These are phyloP conservation scores for Uria aalge DNA, from an alignment of 2,113 vertebrate species.

Conservation along the genomic window DNA sequence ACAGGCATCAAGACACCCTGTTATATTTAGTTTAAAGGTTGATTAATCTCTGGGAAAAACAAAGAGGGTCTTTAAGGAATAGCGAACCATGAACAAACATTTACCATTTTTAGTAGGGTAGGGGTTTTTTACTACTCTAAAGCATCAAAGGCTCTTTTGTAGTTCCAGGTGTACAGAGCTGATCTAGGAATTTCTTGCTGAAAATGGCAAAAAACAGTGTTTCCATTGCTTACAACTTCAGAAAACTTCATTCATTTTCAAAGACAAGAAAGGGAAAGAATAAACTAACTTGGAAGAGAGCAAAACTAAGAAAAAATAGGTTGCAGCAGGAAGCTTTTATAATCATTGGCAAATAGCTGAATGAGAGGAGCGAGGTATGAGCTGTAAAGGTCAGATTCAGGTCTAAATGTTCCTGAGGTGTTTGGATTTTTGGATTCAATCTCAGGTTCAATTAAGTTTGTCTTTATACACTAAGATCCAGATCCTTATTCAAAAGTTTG, in stretches of 20 bases:
- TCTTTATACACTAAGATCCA: neutral
- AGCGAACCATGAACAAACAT: neutral
- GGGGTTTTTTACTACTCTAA: neutral
- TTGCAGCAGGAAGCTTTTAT: neutral
- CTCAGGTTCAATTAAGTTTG: neutral
- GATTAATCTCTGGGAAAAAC: neutral
- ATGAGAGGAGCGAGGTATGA: neutral
- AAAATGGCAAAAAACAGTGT: neutral
- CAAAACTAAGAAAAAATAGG: neutral
- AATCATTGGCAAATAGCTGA: neutral
- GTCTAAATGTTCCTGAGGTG: neutral
- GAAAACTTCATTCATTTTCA: neutral
- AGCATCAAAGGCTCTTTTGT: neutral
- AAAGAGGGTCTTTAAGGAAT: neutral
- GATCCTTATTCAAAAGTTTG: neutral
- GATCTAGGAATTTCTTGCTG: neutral
- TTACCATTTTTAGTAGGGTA: neutral
- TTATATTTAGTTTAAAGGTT: neutral
- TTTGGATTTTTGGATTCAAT: neutral
- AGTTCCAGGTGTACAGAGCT: neutral
- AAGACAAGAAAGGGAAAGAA: neutral
- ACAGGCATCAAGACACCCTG: neutral
- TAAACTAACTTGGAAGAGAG: neutral
- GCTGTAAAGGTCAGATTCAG: neutral
- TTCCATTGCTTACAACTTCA: neutral